These are phyloP conservation scores for Pseudomyrmex flavicornis DNA, from an alignment of 1,140 invertebrate species.

Conservation along the genomic window DNA sequence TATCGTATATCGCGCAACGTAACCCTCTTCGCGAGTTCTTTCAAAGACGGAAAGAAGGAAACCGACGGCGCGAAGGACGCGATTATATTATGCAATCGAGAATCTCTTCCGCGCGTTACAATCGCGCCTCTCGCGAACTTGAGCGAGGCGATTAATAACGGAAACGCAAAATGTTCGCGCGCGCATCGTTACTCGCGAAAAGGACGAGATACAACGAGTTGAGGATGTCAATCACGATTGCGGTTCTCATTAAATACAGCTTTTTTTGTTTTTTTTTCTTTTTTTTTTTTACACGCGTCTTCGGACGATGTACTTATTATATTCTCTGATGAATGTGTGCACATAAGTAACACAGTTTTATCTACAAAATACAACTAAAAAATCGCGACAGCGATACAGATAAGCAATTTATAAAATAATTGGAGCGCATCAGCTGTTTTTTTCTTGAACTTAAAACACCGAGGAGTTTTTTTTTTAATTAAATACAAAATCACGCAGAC, in stretches of 20 bases:
- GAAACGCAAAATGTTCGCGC: conserved; percentile 10
- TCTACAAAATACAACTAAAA: no score
- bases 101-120: conserved; percentile 17
- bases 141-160: conserved; percentile 42
- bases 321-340: background rate
- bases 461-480: no score
- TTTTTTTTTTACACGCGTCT: background rate
- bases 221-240: conserved; percentile 13
- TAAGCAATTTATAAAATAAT: no score
- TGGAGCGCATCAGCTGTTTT: no score
- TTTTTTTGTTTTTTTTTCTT: background rate
- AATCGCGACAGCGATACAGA: no score
- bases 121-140: conserved; percentile 25
- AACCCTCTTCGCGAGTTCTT: no score
- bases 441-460: no score
- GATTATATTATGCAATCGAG: conserved; percentile 42
- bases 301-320: background rate
- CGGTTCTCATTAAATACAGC: no score
- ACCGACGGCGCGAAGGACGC: conserved; percentile 46
- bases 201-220: background rate
- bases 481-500: no score
- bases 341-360: background rate
- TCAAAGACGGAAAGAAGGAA: background rate
- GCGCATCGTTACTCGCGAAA: conserved; percentile 29
- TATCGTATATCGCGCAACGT: no score